A percentile compares a stretch with the other conserved stretches of the same genome.
Evolutionary conservation across 1,140 invertebrate genomes (phyloP).

Genomic region (Scaptomyza graminum): DNA sequence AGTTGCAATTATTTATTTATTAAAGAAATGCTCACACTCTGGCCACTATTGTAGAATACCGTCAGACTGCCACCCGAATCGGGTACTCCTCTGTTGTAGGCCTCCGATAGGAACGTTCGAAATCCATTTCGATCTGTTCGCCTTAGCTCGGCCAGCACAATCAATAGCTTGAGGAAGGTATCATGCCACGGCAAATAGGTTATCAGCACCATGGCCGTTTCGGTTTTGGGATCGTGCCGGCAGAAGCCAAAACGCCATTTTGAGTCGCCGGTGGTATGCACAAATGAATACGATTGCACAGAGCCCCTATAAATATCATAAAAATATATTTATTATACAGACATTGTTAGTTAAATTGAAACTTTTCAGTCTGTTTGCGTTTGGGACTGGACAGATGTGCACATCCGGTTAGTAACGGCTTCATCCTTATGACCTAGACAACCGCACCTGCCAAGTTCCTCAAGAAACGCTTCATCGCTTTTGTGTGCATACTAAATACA

Average conservation of each 20-base stretch:
- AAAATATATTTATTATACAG: too few relatives aligned
- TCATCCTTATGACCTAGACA: slow-evolving; percentile 38
- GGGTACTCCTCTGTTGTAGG: slow-evolving; percentile 88
- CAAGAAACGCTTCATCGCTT: slow-evolving; percentile 36
- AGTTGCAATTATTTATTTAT: slow-evolving; percentile 11
- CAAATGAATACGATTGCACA: slow-evolving; percentile 91
- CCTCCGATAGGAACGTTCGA: slow-evolving; percentile 87
- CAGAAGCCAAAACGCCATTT: slow-evolving; percentile 99
- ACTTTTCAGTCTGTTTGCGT: too few relatives aligned
- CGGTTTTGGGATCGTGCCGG: slow-evolving; percentile 93
- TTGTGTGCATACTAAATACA: not conserved
- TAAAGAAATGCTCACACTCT: slow-evolving; percentile 84
- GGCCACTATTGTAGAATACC: slow-evolving; percentile 86
- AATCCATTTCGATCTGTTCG: slow-evolving; percentile 73
- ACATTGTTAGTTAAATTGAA: not conserved
- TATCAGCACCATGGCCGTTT: slow-evolving; percentile 90
- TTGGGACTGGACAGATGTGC: not conserved
- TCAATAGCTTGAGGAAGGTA: slow-evolving; percentile 93
- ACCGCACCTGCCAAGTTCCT: slow-evolving; percentile 13
- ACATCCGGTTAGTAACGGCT: slow-evolving; percentile 27
- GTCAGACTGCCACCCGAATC: slow-evolving; percentile 85
- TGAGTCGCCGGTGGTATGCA: slow-evolving; percentile 95
- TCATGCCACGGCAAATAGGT: slow-evolving; percentile 98
- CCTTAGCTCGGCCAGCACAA: slow-evolving; percentile 64
- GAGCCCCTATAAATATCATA: slow-evolving; percentile 67